Percentiles rank a stretch among this genome's conserved stretches.
These are phyloP conservation scores for Monochamus saltuarius DNA, from an alignment of 1,140 invertebrate genomes.

Conservation along the genomic window DNA sequence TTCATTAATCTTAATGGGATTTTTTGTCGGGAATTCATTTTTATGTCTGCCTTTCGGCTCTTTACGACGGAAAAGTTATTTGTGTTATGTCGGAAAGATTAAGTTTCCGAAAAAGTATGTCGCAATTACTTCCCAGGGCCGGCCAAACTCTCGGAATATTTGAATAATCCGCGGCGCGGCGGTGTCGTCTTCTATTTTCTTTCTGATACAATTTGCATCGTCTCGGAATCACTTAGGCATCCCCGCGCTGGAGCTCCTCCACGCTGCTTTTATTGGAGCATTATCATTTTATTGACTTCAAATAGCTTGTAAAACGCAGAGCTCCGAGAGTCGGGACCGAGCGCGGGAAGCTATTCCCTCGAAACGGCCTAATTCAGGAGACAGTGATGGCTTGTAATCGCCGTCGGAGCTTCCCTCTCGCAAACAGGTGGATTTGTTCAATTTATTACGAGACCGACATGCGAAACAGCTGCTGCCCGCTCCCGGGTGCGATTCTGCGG, in stretches of 20 bases:
- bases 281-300: constrained; percentile 56
- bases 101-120: too few relatives aligned
- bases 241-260: constrained; percentile 38
- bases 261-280: constrained; percentile 53
- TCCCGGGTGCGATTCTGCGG: background rate
- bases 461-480: constrained; percentile 32
- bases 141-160: too few relatives aligned
- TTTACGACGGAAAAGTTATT: too few relatives aligned
- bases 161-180: too few relatives aligned
- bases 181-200: constrained; percentile 22
- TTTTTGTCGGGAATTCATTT: too few relatives aligned
- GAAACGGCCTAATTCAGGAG: constrained; percentile 54
- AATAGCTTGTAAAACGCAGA: constrained; percentile 55
- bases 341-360: constrained; percentile 50
- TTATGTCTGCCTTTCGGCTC: too few relatives aligned
- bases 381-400: constrained; percentile 55
- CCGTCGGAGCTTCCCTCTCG: constrained; percentile 42
- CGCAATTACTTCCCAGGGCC: too few relatives aligned
- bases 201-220: constrained; percentile 53
- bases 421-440: constrained; percentile 53
- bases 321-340: constrained; percentile 38
- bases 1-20: too few relatives aligned
- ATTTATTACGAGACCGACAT: constrained; percentile 44
- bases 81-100: too few relatives aligned
- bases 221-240: constrained; percentile 50